Conservation (phyloP, 1,140 invertebrate species). For the Eriosoma lanigerum region DNA sequence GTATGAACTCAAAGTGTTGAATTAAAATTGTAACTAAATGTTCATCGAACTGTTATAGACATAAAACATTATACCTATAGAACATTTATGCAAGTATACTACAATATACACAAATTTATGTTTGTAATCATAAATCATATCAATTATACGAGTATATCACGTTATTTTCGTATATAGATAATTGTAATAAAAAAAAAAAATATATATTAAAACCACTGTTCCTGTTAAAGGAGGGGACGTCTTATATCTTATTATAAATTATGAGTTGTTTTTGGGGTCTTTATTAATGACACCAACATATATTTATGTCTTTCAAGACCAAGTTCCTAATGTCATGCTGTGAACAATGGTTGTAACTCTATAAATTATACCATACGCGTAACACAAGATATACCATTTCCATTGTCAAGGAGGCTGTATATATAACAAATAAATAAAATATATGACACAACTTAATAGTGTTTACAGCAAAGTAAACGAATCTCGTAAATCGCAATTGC, state of each 20-base stretch:
- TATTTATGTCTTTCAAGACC: conserved; percentile 1
- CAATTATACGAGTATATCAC: background rate
- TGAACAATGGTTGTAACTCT: background rate
- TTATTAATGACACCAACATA: background rate
- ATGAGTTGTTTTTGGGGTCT: background rate
- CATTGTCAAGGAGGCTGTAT: too few relatives aligned
- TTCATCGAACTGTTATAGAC: too few relatives aligned
- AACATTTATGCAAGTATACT: too few relatives aligned
- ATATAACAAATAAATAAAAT: background rate
- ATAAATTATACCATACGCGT: background rate
- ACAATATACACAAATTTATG: too few relatives aligned
- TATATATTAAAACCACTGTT: background rate
- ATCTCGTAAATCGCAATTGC: too few relatives aligned
- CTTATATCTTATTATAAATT: background rate
- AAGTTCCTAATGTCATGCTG: background rate
- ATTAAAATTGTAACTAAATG: too few relatives aligned
- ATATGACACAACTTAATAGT: background rate
- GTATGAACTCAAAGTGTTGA: too few relatives aligned
- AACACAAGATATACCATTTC: background rate
- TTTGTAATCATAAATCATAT: background rate
- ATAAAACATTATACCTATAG: too few relatives aligned
- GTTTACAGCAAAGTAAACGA: background rate
- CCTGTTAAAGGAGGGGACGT: background rate
- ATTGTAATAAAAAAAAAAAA: background rate
- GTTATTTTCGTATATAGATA: background rate